Conservation (phyloP, 2,113 vertebrate species). For the Rhineura floridana region DNA sequence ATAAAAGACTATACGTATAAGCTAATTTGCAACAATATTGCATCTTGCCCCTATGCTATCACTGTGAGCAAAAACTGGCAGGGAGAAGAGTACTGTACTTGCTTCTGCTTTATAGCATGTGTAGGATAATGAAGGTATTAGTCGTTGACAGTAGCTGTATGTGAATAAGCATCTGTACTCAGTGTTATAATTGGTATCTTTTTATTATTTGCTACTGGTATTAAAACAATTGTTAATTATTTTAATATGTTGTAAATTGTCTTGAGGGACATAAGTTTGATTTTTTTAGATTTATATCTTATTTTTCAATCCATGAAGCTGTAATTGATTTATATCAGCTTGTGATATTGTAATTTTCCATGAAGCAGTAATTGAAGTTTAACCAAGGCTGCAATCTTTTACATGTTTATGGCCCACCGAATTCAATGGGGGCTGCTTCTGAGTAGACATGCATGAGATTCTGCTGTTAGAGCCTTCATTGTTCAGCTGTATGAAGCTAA, state of each 20-base stretch:
- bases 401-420: not conserved
- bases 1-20: not conserved
- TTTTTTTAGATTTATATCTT: too few relatives aligned
- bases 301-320: not conserved
- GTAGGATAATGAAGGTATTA: not conserved
- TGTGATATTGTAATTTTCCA: not conserved
- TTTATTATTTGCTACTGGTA: not conserved
- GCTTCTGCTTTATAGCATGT: not conserved
- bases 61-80: not conserved
- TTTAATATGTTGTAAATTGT: too few relatives aligned
- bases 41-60: not conserved
- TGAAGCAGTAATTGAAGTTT: not conserved
- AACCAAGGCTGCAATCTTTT: not conserved
- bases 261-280: too few relatives aligned
- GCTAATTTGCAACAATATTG: not conserved
- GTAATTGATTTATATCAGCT: not conserved
- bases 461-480: not conserved
- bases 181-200: not conserved
- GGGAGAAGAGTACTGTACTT: not conserved
- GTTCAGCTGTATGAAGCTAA: not conserved
- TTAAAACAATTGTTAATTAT: not conserved
- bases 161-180: not conserved
- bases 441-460: not conserved
- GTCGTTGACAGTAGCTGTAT: not conserved
- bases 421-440: not conserved